Conservation (phyloP, 2,888 invertebrate genomes). For the Trissolcus brochymenae region DNA sequence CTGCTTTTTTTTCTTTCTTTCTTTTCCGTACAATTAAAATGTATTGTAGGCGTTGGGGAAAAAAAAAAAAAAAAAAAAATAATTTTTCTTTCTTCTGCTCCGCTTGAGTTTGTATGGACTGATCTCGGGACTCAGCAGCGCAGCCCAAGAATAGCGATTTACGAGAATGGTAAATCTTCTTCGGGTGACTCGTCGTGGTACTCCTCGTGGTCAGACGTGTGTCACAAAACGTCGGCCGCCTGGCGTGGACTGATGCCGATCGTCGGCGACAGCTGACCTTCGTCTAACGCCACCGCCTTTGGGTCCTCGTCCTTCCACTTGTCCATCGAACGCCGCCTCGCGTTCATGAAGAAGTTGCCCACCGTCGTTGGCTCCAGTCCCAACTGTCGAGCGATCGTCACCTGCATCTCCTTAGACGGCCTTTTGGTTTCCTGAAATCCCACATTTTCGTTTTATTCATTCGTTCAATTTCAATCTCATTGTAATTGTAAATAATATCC, state of each 20-base stretch:
- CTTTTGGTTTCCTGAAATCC: conserved; percentile 98
- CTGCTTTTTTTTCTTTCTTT: background rate
- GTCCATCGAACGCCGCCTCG: conserved; percentile 97
- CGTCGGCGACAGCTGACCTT: conserved; percentile 75
- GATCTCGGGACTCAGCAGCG: conserved; percentile 28
- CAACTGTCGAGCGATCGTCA: conserved; percentile 97
- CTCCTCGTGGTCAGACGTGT: conserved; percentile 77
- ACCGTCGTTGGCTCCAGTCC: conserved; percentile 98
- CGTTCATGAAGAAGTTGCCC: conserved; percentile 99
- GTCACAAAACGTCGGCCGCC: conserved; percentile 75
- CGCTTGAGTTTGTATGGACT: conserved; percentile 25
- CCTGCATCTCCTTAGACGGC: conserved; percentile 99
- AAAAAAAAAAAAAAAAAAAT: no score
- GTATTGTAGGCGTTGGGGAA: no score
- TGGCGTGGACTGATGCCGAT: conserved; percentile 75
- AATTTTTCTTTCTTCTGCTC: no score
- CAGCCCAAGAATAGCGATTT: conserved; percentile 57
- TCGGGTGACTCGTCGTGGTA: conserved; percentile 76
- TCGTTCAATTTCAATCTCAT: no score
- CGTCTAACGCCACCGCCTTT: conserved; percentile 77
- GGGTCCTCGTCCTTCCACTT: conserved; percentile 98
- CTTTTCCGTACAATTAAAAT: conserved; percentile 10
- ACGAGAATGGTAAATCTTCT: conserved; percentile 75
- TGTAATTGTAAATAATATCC: no score
- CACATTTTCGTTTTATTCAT: no score